Conservation (phyloP, 1,140 invertebrate species). For the Pomacea maculata region DNA sequence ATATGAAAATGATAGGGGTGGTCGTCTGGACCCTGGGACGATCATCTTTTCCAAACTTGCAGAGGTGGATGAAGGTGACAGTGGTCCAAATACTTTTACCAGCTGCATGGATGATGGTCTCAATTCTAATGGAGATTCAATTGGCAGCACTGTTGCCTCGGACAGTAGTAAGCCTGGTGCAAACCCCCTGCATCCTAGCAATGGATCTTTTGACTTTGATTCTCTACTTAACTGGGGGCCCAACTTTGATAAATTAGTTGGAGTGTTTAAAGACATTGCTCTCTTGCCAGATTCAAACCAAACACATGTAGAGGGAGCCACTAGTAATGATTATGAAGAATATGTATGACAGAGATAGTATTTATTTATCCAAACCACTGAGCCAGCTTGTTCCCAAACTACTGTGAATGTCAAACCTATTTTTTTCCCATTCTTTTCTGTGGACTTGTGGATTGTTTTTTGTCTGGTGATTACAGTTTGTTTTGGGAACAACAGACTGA, state of each 20-base stretch:
- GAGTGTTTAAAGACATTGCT: slow-evolving; percentile 95
- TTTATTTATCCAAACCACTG: neutral
- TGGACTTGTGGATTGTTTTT: neutral
- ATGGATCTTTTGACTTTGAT: slow-evolving; percentile 82
- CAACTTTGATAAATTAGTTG: slow-evolving; percentile 92
- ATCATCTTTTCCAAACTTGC: slow-evolving; percentile 78
- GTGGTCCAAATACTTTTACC: slow-evolving; percentile 40
- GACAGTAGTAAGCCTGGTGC: slow-evolving; percentile 70
- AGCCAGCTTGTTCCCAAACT: neutral
- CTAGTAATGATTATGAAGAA: slow-evolving; percentile 43
- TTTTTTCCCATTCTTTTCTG: neutral
- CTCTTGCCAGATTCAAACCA: slow-evolving; percentile 76
- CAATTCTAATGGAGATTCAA: slow-evolving; percentile 90
- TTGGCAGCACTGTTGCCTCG: slow-evolving; percentile 87
- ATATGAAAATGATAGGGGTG: slow-evolving; percentile 78
- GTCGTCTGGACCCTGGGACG: slow-evolving; percentile 69
- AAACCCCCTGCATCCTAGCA: slow-evolving; percentile 53
- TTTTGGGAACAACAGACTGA: neutral
- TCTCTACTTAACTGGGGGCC: slow-evolving; percentile 95
- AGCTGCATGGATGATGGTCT: slow-evolving; percentile 80
- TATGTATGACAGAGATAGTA: slow-evolving; percentile 32
- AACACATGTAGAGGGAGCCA: slow-evolving; percentile 20
- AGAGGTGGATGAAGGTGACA: slow-evolving; percentile 68
- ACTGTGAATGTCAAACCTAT: neutral
- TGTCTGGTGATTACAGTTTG: neutral